Evolutionary conservation across 1,140 invertebrate species (phyloP).

Genomic region (Anadara kagoshimensis): DNA sequence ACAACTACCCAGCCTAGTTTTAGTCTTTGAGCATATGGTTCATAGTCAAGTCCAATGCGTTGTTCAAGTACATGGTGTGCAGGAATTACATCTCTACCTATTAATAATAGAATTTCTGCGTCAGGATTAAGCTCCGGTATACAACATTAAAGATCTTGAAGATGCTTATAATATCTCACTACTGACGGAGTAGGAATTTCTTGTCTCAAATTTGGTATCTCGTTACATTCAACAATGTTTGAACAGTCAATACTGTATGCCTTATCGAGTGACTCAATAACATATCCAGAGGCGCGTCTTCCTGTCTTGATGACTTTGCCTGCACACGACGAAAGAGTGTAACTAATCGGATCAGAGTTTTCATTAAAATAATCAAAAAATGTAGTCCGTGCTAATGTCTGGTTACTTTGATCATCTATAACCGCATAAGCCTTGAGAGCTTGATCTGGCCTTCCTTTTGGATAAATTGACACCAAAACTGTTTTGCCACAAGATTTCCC

Average conservation of each 20-base stretch:
- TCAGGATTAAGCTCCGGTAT: conserved; percentile 16
- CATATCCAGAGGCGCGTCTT: conserved; percentile 10
- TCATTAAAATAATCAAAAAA: conserved; percentile 20
- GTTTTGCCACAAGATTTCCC: conserved; percentile 33
- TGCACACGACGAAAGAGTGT: conserved; percentile 19
- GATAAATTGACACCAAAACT: background rate
- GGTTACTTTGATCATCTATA: conserved; percentile 36
- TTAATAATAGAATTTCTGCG: conserved; percentile 22
- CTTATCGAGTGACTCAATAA: conserved; percentile 20
- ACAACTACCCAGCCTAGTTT: too few relatives aligned
- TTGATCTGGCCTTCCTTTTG: background rate
- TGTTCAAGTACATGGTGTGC: conserved; percentile 36
- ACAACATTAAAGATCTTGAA: background rate
- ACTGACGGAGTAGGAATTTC: conserved; percentile 42
- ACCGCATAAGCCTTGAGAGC: conserved; percentile 9
- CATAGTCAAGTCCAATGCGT: background rate
- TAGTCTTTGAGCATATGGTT: conserved; percentile 26
- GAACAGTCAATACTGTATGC: background rate
- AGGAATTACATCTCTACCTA: too few relatives aligned
- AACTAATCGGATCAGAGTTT: background rate
- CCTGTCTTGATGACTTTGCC: conserved; percentile 6
- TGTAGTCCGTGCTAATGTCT: conserved; percentile 1
- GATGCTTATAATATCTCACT: too few relatives aligned
- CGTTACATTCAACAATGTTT: conserved; percentile 23
- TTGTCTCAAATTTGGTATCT: conserved; percentile 26